Evolutionary conservation across 1,140 invertebrate species (phyloP), one percentile per base, ranked within the genome.

Genomic region (Paralvinella palmiformis): DNA sequence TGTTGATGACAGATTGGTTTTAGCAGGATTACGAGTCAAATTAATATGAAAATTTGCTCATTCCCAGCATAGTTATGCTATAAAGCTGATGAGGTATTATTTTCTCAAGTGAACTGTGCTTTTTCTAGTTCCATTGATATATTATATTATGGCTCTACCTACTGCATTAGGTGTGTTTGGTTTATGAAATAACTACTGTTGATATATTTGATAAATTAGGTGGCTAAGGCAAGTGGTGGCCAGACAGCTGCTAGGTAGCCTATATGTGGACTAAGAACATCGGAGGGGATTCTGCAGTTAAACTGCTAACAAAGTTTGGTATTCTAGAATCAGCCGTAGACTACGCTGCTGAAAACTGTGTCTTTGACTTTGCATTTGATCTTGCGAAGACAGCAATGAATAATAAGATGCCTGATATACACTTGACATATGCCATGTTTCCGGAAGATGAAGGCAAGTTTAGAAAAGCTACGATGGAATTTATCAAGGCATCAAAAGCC

Each of bases 221-320:
- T 98, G 20, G 92, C 94, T 0, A 91, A 94, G 71, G 85, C 88
- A 57, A 85, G 91, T 70, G 91, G 92, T 2, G 90, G 89, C 6
- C 84, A 87, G 15, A 85, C 86, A 32, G 89, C 90, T 33, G 87
- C 88, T 6, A 91, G 69, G 89, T 98, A 5, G 91, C 94, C 1
- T 89, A 95, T 68, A 85, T 94, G 73, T 98, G 96, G 96, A 92
- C 95, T 1, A 88, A 90, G 67, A 89, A 88, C 53, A 82, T 98
- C 36, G 90, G 92, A 10, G 89, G 92, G 1, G 91, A 97, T 74
- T 86, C 93, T 4, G 94, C 92, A 10, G 92, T 96, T 0, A 89
- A 92, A 59, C 81, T 99, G 3, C 82, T 99, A 0, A 76, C 69
- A 64, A 90, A 88, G 67, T 85, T 94, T 67, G 89, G 89, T 1